These are phyloP conservation scores for Eupithecia dodoneata DNA, from an alignment of 2,888 invertebrate species.

Conservation along the genomic window DNA sequence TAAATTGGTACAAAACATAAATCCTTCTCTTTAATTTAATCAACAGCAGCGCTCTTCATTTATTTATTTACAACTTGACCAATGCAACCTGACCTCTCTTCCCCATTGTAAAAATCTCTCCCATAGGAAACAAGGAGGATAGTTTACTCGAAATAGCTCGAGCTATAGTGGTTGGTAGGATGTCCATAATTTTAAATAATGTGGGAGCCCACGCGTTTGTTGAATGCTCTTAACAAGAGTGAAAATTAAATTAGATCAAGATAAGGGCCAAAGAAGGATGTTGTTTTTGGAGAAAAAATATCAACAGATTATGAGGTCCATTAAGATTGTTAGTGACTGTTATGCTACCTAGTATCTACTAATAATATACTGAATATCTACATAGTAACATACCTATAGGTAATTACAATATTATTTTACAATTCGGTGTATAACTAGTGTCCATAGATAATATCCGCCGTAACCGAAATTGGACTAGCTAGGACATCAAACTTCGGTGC, in stretches of 20 bases:
- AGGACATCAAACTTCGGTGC: neutral
- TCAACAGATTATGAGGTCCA: neutral
- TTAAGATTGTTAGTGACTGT: neutral
- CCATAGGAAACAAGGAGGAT: constrained; percentile 37
- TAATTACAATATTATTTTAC: neutral
- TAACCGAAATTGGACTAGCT: neutral
- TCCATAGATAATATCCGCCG: neutral
- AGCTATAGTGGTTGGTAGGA: constrained; percentile 53
- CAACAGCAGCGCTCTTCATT: constrained; percentile 74
- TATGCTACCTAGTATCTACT: too few species aligned
- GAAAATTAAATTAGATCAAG: constrained; percentile 58
- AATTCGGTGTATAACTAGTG: neutral
- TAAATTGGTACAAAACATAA: constrained; percentile 79
- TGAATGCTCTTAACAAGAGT: constrained; percentile 58
- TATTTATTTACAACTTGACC: constrained; percentile 61
- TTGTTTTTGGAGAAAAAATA: neutral
- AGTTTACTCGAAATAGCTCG: constrained; percentile 45
- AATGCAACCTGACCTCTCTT: constrained; percentile 56
- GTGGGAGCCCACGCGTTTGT: constrained; percentile 65
- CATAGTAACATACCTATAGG: too few species aligned
- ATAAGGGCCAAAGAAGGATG: constrained; percentile 42
- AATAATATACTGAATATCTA: too few species aligned
- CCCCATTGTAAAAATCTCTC: constrained; percentile 47
- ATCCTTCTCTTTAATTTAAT: constrained; percentile 81
- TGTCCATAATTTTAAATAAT: constrained; percentile 71